These are phyloP conservation scores for Aphidius colemani DNA, from an alignment of 2,888 invertebrate species.

Conservation along the genomic window DNA sequence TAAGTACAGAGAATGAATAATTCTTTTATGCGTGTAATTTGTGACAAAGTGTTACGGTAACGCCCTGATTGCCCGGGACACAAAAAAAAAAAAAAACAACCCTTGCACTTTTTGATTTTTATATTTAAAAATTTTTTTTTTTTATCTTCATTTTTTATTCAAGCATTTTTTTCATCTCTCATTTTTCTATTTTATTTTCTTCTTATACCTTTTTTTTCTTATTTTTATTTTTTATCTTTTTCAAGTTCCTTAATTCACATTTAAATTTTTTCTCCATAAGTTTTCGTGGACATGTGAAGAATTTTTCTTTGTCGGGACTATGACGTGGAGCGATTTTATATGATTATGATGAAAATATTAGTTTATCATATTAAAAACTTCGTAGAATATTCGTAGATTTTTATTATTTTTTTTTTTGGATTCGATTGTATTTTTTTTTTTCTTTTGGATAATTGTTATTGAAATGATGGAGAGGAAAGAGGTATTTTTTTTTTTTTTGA, in stretches of 20 bases:
- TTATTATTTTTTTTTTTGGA: too few relatives aligned
- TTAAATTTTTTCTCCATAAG: not conserved
- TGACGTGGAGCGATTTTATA: too few relatives aligned
- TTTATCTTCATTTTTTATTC: not conserved
- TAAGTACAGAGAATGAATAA: too few relatives aligned
- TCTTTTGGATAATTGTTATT: too few relatives aligned
- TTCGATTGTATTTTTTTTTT: not conserved
- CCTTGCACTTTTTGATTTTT: conserved; percentile 3
- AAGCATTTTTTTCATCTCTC: conserved; percentile 8
- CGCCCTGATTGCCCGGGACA: conserved; percentile 30
- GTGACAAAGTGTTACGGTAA: conserved; percentile 7
- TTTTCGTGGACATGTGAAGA: not conserved
- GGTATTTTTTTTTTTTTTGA: too few relatives aligned
- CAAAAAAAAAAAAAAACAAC: not conserved
- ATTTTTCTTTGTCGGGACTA: too few relatives aligned
- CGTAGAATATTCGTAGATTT: not conserved
- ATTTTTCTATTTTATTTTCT: not conserved
- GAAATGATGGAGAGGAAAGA: too few relatives aligned
- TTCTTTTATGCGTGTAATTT: too few relatives aligned
- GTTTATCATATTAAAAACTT: not conserved
- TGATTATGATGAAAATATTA: too few relatives aligned
- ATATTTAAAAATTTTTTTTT: not conserved
- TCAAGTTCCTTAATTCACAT: conserved; percentile 1
- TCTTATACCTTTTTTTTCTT: not conserved
- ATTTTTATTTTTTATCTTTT: not conserved